phyloP scores from a whole-genome alignment of 2,797 vertebrate genomes.

The Melopsittacus undulatus region DNA sequence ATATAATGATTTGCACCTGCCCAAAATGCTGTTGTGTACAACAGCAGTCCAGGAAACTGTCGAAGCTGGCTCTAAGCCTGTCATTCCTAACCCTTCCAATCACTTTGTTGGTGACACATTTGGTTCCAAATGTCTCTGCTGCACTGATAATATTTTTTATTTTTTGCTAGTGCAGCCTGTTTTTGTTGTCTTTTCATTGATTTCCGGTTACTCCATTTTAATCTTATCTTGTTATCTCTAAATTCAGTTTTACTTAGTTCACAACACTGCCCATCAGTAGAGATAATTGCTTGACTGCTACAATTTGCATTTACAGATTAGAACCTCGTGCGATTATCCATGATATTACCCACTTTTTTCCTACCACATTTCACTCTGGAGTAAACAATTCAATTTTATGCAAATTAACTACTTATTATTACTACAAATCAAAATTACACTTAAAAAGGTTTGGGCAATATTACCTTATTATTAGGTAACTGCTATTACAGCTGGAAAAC shows the following conservation, averaged over 20 bases:
- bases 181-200: neutral
- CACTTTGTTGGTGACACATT: neutral
- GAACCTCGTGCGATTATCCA: neutral
- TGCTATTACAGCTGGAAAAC: neutral
- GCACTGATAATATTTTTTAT: neutral
- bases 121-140: neutral
- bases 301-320: neutral
- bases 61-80: neutral
- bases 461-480: neutral
- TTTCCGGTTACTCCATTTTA: neutral
- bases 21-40: neutral
- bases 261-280: neutral
- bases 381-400: neutral
- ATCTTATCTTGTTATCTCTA: neutral
- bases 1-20: no score
- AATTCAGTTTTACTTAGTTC: neutral
- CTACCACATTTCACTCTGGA: neutral
- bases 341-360: neutral
- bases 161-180: neutral
- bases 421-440: neutral
- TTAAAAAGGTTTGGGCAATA: neutral
- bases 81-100: neutral
- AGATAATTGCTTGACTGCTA: neutral
- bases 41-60: neutral
- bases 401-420: neutral